These are phyloP conservation scores for Netelia melanura DNA, from an alignment of 2,888 invertebrate genomes.

Conservation along the genomic window DNA sequence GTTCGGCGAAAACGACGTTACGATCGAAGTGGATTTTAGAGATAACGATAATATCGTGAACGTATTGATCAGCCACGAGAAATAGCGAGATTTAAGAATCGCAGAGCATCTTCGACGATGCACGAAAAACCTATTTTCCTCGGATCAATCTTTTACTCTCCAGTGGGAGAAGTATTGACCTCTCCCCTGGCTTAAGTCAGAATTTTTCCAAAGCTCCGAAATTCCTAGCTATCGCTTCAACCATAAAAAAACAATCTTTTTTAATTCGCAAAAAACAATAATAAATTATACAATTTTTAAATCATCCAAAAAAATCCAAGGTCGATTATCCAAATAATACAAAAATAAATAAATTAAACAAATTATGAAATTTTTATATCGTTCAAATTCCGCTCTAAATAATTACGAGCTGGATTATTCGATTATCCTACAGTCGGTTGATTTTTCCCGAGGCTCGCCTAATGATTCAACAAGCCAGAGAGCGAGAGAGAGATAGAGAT, in stretches of 20 bases:
- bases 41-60: constrained; percentile 37
- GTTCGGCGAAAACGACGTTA: constrained; percentile 16
- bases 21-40: constrained; percentile 42
- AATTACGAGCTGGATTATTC: neutral
- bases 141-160: constrained; percentile 37
- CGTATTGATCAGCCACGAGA: constrained; percentile 43
- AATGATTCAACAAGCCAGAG: neutral
- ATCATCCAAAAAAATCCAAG: too few relatives aligned
- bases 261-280: too few relatives aligned
- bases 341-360: neutral
- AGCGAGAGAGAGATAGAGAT: neutral
- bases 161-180: neutral
- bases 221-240: too few relatives aligned
- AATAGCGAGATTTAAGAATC: constrained; percentile 14
- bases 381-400: neutral
- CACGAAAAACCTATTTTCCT: constrained; percentile 42
- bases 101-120: constrained; percentile 41
- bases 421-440: constrained; percentile 29
- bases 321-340: neutral
- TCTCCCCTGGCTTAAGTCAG: constrained; percentile 2
- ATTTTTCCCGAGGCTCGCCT: constrained; percentile 17
- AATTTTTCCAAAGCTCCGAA: neutral
- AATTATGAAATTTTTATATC: too few relatives aligned
- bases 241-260: too few relatives aligned
- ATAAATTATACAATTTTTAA: neutral